A percentile compares a stretch with the other conserved stretches of the same genome.
Evolutionary conservation across 2,888 invertebrate species (phyloP).

Genomic region (Thereva unica): DNA sequence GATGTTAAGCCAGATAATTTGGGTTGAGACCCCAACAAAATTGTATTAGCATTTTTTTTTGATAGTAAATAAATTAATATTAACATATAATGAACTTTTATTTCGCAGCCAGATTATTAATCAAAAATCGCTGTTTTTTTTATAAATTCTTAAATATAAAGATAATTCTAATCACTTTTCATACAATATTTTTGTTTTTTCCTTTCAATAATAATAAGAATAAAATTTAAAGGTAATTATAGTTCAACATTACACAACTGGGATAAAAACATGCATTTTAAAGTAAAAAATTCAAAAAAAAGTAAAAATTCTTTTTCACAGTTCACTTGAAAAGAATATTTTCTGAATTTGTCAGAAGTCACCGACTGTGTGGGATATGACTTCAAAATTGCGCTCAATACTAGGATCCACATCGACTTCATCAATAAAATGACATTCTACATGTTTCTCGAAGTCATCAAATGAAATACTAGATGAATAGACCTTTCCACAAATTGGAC

Average conservation of each 20-base stretch:
- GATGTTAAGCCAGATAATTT: constrained; percentile 76
- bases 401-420: constrained; percentile 62
- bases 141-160: too few relatives aligned
- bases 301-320: constrained; percentile 44
- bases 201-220: too few relatives aligned
- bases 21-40: constrained; percentile 59
- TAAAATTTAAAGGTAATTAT: too few relatives aligned
- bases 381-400: constrained; percentile 61
- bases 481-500: constrained; percentile 74
- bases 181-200: too few relatives aligned
- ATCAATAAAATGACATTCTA: constrained; percentile 74
- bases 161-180: too few relatives aligned
- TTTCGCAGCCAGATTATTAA: too few relatives aligned
- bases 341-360: constrained; percentile 56
- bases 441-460: constrained; percentile 72
- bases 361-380: constrained; percentile 57
- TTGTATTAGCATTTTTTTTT: background rate
- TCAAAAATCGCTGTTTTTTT: too few relatives aligned
- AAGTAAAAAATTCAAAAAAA: constrained; percentile 8
- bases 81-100: background rate
- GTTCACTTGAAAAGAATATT: constrained; percentile 53
- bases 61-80: constrained; percentile 15
- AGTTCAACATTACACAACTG: too few relatives aligned
- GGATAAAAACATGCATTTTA: background rate
- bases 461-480: constrained; percentile 66